phyloP scores from a whole-genome alignment of 2,797 vertebrate species.

The Sciurus carolinensis region DNA sequence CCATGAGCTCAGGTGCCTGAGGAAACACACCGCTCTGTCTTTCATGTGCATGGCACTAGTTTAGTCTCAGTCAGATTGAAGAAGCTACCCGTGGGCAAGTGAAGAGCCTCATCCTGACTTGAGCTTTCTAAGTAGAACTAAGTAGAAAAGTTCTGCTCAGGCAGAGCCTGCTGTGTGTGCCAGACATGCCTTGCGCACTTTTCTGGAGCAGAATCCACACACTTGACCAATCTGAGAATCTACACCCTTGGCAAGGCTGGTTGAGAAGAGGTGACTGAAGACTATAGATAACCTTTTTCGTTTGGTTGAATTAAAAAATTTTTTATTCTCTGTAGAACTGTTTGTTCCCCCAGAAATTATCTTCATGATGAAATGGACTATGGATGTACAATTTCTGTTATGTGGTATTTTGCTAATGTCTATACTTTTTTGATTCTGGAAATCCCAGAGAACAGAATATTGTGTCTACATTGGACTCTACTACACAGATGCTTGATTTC shows the following conservation, averaged over 20 bases:
- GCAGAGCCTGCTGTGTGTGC: neutral
- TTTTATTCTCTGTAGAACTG: neutral
- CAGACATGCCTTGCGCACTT: neutral
- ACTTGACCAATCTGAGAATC: neutral
- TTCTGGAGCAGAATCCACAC: neutral
- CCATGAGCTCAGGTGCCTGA: neutral
- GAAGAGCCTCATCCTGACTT: neutral
- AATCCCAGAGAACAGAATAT: neutral
- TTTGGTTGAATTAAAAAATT: conserved; percentile 33
- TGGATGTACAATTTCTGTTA: neutral
- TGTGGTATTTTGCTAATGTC: neutral
- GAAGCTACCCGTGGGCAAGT: fast-evolving
- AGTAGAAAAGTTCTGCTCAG: too few relatives aligned
- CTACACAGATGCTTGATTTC: neutral
- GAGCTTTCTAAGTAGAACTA: neutral
- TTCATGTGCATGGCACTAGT: fast-evolving
- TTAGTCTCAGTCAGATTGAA: neutral
- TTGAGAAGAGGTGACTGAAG: neutral
- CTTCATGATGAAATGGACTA: neutral
- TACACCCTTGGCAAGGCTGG: neutral
- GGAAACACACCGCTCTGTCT: neutral
- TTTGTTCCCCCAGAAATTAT: neutral
- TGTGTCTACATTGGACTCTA: neutral
- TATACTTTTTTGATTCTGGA: neutral
- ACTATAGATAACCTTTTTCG: neutral